Conservation (phyloP, 2,888 invertebrate species). For the Drosophila gaucha region DNA sequence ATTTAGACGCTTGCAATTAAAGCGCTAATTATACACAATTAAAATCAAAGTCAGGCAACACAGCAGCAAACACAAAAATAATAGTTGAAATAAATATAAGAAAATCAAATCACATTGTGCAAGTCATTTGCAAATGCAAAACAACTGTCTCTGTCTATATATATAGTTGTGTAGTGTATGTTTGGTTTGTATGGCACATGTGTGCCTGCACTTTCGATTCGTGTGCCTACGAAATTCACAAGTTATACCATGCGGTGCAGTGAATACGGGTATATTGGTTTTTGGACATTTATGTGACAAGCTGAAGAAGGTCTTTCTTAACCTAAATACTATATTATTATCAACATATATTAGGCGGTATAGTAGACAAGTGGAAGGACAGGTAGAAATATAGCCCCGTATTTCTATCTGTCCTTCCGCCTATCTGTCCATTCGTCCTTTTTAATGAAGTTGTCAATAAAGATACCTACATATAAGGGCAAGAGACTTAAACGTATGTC, state of each 20-base stretch:
- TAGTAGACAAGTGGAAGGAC: too few relatives aligned
- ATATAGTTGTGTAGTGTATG: neutral
- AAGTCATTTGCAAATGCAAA: slow-evolving; percentile 50
- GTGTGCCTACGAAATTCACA: slow-evolving; percentile 22
- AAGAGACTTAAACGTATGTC: too few relatives aligned
- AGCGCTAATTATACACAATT: slow-evolving; percentile 72
- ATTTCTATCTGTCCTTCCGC: too few relatives aligned
- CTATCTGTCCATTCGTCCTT: too few relatives aligned
- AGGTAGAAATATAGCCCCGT: too few relatives aligned
- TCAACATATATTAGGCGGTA: too few relatives aligned
- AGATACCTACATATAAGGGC: too few relatives aligned
- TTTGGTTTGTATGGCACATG: neutral
- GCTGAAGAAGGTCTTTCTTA: neutral
- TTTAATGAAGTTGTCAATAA: too few relatives aligned
- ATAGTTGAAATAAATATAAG: slow-evolving; percentile 44
- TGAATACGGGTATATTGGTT: neutral
- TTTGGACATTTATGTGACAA: too few relatives aligned
- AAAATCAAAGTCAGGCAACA: slow-evolving; percentile 63
- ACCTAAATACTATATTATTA: too few relatives aligned
- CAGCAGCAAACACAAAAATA: slow-evolving; percentile 15
- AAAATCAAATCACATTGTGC: slow-evolving; percentile 39
- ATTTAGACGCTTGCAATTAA: slow-evolving; percentile 70
- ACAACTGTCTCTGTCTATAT: slow-evolving; percentile 17
- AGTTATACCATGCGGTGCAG: neutral
- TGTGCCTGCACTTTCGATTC: slow-evolving; percentile 46